phyloP scores from a whole-genome alignment of 1,140 invertebrate genomes.

The Popillia japonica region DNA sequence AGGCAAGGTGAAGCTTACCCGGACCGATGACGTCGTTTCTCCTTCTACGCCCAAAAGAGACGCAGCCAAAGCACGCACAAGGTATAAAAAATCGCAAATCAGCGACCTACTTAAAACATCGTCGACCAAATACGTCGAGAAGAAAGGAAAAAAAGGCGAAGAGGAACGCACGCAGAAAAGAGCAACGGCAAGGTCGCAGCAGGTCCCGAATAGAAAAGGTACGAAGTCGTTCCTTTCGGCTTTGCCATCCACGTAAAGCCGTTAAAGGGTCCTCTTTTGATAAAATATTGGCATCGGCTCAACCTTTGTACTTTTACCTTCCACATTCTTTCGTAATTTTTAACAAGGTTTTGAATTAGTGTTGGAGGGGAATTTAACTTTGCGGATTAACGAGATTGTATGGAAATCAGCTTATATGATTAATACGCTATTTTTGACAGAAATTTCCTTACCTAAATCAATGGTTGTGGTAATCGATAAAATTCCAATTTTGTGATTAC shows the following conservation, averaged over 20 bases:
- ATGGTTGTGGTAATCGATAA: too few relatives aligned
- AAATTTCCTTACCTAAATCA: too few relatives aligned
- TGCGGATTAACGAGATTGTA: too few relatives aligned
- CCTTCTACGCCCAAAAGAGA: not conserved
- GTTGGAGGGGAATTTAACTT: not conserved
- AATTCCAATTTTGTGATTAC: too few relatives aligned
- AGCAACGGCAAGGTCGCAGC: not conserved
- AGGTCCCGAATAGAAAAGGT: not conserved
- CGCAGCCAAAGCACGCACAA: not conserved
- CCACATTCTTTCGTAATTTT: not conserved
- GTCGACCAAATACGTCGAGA: not conserved
- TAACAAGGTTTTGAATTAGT: not conserved
- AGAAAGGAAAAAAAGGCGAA: not conserved
- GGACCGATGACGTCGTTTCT: not conserved
- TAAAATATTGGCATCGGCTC: not conserved
- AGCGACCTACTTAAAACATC: conserved; percentile 5
- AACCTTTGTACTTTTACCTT: too few relatives aligned
- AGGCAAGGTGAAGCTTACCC: not conserved
- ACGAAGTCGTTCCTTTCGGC: not conserved
- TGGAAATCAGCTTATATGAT: too few relatives aligned
- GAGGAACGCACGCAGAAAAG: not conserved
- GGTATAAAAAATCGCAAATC: not conserved
- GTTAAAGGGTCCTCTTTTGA: not conserved
- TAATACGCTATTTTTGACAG: too few relatives aligned
- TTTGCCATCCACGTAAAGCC: not conserved